A percentile compares a stretch with the other conserved stretches of the same genome.
Evolutionary conservation across 2,113 vertebrate species (phyloP).

Genomic region (Rhinoderma darwinii): DNA sequence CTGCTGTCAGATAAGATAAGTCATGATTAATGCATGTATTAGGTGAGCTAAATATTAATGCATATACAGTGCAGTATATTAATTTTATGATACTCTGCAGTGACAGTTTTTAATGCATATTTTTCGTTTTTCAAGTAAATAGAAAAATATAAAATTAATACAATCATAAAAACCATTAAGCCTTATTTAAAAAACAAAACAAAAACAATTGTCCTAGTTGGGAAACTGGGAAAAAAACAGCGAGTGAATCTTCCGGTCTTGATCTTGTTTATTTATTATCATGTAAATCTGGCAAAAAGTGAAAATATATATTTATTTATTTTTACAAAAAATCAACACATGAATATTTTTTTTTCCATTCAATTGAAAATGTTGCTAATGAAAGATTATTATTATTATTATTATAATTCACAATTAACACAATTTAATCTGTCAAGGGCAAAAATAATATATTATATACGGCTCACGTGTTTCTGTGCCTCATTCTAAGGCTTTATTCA

Average conservation of each 20-base stretch:
- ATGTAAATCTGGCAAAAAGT: background rate
- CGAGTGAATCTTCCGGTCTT: background rate
- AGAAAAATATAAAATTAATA: background rate
- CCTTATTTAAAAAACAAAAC: background rate
- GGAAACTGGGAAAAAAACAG: background rate
- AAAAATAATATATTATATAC: background rate
- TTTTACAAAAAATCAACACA: background rate
- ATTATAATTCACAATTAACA: too few species aligned
- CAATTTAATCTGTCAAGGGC: background rate
- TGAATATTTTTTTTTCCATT: too few species aligned
- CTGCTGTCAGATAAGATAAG: conserved; percentile 26
- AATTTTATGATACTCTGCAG: background rate
- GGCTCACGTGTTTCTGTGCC: background rate
- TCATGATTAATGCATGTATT: conserved; percentile 51
- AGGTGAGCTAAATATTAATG: conserved; percentile 51
- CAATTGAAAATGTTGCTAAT: background rate
- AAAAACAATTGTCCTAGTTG: background rate
- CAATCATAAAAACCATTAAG: background rate
- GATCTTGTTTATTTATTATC: background rate
- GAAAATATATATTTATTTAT: background rate
- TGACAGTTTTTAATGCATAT: background rate
- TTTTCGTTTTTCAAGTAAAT: background rate
- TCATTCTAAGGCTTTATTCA: too few species aligned
- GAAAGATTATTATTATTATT: background rate
- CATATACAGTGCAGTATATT: conserved; percentile 3